phyloP scores from a whole-genome alignment of 2,113 vertebrate genomes.

The Pteronura brasiliensis region DNA sequence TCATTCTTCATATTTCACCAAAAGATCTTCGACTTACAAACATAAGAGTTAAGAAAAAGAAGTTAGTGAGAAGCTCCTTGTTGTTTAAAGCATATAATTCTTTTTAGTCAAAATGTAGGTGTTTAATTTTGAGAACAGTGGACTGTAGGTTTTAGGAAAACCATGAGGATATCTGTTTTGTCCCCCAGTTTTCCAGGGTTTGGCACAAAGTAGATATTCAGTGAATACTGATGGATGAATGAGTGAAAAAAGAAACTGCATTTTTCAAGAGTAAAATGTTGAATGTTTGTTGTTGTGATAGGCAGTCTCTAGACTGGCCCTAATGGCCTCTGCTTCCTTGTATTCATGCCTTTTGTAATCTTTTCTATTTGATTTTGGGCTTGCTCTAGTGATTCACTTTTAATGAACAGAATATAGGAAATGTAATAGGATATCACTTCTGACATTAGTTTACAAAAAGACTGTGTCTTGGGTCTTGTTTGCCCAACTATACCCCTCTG shows the following conservation, averaged over 20 bases:
- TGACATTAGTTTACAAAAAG: not conserved
- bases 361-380: not conserved
- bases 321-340: not conserved
- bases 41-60: not conserved
- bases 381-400: not conserved
- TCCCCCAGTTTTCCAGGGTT: not conserved
- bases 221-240: not conserved
- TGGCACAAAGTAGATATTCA: not conserved
- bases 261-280: not conserved
- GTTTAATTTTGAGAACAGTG: not conserved
- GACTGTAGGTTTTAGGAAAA: not conserved
- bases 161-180: not conserved
- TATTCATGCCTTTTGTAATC: not conserved
- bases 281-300: not conserved
- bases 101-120: not conserved
- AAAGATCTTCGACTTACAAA: not conserved
- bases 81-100: not conserved
- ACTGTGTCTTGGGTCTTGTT: not conserved
- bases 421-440: not conserved
- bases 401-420: not conserved
- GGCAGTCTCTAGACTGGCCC: too few relatives aligned
- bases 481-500: too few relatives aligned
- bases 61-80: not conserved
- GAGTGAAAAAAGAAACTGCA: not conserved
- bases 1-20: not conserved